Conservation (phyloP, 2,113 vertebrate species). For the Macrotus californicus region DNA sequence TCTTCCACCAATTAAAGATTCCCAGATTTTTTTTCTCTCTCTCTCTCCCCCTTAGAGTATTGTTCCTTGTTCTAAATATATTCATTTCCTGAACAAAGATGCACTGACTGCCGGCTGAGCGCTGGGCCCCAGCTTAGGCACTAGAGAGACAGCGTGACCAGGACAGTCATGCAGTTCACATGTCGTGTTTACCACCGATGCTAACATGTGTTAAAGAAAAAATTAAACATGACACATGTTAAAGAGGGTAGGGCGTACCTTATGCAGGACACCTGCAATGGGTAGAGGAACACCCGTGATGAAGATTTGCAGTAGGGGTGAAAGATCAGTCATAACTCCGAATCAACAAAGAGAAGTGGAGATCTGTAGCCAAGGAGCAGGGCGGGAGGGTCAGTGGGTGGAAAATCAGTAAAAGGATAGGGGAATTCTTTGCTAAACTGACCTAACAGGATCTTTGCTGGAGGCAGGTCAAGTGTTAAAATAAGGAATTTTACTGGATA, state of each 20-base stretch:
- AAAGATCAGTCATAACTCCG: not conserved
- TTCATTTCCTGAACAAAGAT: not conserved
- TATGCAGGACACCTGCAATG: not conserved
- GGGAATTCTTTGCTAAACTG: not conserved
- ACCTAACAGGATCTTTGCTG: not conserved
- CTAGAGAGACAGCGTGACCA: not conserved
- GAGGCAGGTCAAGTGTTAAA: not conserved
- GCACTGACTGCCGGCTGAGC: not conserved
- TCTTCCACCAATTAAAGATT: not conserved
- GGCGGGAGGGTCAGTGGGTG: not conserved
- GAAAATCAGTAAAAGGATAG: not conserved
- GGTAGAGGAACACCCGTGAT: not conserved
- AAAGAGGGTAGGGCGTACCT: not conserved
- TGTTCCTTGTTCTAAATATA: not conserved
- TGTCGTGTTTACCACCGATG: not conserved
- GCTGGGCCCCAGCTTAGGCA: not conserved
- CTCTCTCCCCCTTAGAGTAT: not conserved
- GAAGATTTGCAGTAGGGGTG: not conserved
- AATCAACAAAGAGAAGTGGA: not conserved
- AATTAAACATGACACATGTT: not conserved
- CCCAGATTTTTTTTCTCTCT: not conserved
- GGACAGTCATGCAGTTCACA: not conserved
- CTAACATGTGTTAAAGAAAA: not conserved
- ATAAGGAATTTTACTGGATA: conserved; percentile 2
- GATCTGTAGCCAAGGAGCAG: not conserved